Conservation (phyloP, 2,888 invertebrate species). For the Epinotia nisella region DNA sequence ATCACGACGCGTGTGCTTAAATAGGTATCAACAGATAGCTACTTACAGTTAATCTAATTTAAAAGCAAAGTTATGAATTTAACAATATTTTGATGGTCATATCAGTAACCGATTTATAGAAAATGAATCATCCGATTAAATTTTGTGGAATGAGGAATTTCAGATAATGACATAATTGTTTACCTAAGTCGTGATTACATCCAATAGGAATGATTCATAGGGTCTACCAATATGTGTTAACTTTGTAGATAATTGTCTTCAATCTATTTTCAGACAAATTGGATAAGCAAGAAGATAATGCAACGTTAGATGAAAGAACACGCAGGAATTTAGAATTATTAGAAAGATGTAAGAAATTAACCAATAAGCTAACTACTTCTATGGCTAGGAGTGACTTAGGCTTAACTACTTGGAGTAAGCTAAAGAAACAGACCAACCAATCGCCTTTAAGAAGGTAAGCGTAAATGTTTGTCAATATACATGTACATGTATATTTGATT, state of each 20-base stretch:
- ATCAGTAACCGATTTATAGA: neutral
- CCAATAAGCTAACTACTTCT: constrained; percentile 87
- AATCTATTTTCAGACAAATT: constrained; percentile 77
- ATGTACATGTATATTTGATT: constrained; percentile 1
- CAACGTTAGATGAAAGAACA: constrained; percentile 82
- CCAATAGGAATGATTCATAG: constrained; percentile 63
- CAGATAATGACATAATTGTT: constrained; percentile 61
- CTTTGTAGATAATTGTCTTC: constrained; percentile 54
- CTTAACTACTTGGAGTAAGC: constrained; percentile 95
- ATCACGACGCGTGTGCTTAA: neutral
- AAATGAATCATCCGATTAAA: neutral
- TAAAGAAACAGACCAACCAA: constrained; percentile 89
- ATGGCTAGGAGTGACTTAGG: constrained; percentile 96
- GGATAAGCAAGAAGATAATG: constrained; percentile 71
- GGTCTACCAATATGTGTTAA: constrained; percentile 61
- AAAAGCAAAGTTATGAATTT: neutral
- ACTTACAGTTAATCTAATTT: neutral
- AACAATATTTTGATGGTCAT: neutral
- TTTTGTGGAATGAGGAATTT: constrained; percentile 37
- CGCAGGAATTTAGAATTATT: constrained; percentile 84
- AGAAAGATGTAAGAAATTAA: constrained; percentile 82
- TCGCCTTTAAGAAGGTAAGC: constrained; percentile 86
- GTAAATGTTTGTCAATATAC: constrained; percentile 2
- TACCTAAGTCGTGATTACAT: constrained; percentile 53
- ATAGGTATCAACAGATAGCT: neutral